Evolutionary conservation across 2,113 vertebrate genomes (phyloP), one percentile per base, ranked within the genome.

Genomic region (Seriola quinqueradiata): DNA sequence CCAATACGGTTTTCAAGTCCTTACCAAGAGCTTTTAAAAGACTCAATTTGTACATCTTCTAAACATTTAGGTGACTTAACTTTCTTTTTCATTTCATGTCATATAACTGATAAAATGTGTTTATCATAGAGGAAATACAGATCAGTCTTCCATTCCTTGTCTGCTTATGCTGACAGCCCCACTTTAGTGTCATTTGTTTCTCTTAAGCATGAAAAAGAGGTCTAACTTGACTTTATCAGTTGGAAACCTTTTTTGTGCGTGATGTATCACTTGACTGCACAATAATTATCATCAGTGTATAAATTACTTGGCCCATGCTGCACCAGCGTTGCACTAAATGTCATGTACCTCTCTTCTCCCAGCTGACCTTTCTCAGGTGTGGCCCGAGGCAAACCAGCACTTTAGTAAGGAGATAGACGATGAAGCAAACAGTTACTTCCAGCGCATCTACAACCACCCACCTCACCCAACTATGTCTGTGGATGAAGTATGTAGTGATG

Each of bases 341-440:
- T 79, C 0, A 4, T n/a, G 48, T n/a, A 69, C 4, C 48, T 58
- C 19, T 19, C 9, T 32, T 32, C 46, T 86, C 36, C 64, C 89
- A 99, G 98, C 98, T 92, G 98, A 99, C 92, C 97, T 99, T 93
- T 99, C 98, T 97, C 98, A 99, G 97, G 98, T 99, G 87, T 99
- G 98, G 98, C 98, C 98, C 59, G 98, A 99, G 93, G 97, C 98
- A 93, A 99, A 99, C 92, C 98, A 99, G 97, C 97, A 99, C 97
- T 99, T 99, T 97, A 99, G 97, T 94, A 99, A 99, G 95, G 98
- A 99, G 94, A 99, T 99, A 57, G 98, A 99, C 70, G 98, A 99
- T 67, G 98, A 99, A 93, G 98, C 98, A 81, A 99, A 99, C 95
- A 99, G 98, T 94, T 99, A 99, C 92, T 99, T 99, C 91, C 98